Evolutionary conservation across 2,113 vertebrate genomes (phyloP).

Genomic region (Pangasianodon gigas): DNA sequence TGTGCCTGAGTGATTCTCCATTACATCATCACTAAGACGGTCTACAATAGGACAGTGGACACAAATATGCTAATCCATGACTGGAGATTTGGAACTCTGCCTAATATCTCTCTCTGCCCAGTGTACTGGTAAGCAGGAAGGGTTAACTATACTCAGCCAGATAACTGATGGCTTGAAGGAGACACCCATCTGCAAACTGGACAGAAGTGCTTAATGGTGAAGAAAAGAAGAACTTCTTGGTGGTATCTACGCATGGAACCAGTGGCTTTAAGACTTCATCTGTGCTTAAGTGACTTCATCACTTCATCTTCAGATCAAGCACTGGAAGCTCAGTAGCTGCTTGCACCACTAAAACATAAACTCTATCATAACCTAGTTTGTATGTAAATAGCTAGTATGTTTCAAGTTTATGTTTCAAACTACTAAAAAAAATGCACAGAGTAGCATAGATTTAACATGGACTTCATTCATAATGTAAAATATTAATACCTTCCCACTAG

Average conservation of each 20-base stretch:
- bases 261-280: no score
- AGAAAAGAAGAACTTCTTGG: background rate
- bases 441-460: background rate
- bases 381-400: no score
- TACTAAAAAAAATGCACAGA: no score
- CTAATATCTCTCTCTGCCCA: background rate
- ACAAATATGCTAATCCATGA: background rate
- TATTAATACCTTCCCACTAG: no score
- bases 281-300: no score
- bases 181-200: background rate
- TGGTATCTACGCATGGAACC: no score
- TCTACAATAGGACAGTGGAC: background rate
- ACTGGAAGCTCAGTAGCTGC: no score
- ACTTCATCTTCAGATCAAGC: background rate
- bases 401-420: background rate
- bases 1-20: background rate
- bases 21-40: background rate
- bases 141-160: background rate
- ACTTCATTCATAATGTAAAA: background rate
- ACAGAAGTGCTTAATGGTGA: background rate
- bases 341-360: no score
- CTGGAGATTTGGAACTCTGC: background rate
- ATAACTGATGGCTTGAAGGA: background rate
- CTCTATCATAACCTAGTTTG: no score
- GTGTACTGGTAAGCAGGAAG: background rate